phyloP scores from a whole-genome alignment of 2,797 vertebrate species.

The Prunella strophiata region DNA sequence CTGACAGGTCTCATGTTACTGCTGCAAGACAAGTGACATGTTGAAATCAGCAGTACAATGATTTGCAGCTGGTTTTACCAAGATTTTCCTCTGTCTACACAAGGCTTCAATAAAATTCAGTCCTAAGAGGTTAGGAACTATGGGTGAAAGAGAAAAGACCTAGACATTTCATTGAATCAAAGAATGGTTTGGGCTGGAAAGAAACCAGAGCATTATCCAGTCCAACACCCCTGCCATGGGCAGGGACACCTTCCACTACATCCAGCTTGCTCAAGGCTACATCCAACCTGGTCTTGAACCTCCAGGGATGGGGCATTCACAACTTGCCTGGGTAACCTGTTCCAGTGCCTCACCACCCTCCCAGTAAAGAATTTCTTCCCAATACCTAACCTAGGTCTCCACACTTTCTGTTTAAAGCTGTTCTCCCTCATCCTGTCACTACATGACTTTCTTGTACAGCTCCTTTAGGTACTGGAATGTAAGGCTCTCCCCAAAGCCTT shows the following conservation, averaged over 20 bases:
- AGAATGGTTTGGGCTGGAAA: not conserved
- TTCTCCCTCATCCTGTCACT: not conserved
- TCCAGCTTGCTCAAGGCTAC: not conserved
- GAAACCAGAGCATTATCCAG: too few species aligned
- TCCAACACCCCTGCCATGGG: not conserved
- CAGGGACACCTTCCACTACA: not conserved
- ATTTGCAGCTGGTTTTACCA: not conserved
- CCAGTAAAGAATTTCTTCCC: not conserved
- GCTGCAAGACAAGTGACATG: not conserved
- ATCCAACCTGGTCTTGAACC: not conserved
- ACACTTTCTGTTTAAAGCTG: not conserved
- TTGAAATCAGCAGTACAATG: not conserved
- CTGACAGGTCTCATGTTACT: fast-evolving
- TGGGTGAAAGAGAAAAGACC: not conserved
- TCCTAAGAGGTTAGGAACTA: not conserved
- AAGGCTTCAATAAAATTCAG: not conserved
- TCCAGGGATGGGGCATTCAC: not conserved
- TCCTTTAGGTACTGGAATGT: not conserved
- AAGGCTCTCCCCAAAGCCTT: not conserved
- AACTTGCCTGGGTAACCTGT: not conserved
- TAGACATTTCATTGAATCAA: not conserved
- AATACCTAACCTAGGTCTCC: not conserved
- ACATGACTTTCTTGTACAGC: not conserved
- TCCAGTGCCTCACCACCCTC: not conserved
- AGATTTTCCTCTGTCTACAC: not conserved